Conservation (phyloP, 1,140 invertebrate genomes). For the Episyrphus balteatus region DNA sequence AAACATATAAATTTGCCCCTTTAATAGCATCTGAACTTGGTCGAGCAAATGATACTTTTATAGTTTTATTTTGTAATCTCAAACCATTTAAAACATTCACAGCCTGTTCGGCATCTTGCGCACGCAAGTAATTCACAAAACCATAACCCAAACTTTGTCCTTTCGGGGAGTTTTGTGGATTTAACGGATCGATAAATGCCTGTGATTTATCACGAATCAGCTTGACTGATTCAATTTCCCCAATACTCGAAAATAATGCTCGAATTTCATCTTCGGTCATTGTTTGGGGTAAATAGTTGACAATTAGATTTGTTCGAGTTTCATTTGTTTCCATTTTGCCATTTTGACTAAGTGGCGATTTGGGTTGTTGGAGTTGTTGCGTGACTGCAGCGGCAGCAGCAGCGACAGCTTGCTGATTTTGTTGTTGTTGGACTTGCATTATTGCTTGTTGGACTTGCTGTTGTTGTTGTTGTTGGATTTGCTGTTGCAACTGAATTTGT, state of each 20-base stretch:
- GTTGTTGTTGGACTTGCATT: conserved; percentile 34
- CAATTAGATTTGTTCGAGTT: conserved; percentile 66
- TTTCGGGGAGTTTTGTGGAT: conserved; percentile 35
- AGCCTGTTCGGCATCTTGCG: conserved; percentile 78
- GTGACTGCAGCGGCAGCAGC: conserved; percentile 31
- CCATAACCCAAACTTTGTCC: conserved; percentile 83
- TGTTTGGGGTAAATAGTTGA: conserved; percentile 84
- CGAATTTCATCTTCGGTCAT: conserved; percentile 87
- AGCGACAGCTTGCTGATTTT: conserved; percentile 56
- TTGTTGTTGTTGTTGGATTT: conserved; percentile 50
- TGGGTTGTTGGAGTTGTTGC: conserved; percentile 26
- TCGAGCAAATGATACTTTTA: conserved; percentile 82
- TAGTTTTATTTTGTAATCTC: conserved; percentile 78
- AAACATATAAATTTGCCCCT: conserved; percentile 81
- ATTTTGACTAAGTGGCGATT: conserved; percentile 23
- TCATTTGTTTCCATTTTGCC: conserved; percentile 18
- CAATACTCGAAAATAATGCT: conserved; percentile 73
- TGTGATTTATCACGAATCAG: conserved; percentile 81
- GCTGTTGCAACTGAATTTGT: conserved; percentile 49
- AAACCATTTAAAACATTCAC: conserved; percentile 79
- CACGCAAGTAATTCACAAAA: conserved; percentile 76
- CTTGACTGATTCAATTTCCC: conserved; percentile 83
- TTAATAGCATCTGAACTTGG: conserved; percentile 82
- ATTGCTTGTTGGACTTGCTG: conserved; percentile 35
- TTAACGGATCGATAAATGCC: conserved; percentile 39